A percentile compares a stretch with the other conserved stretches of the same genome.
phyloP scores from a whole-genome alignment of 2,888 invertebrate genomes.

The Microplitis manilae region DNA sequence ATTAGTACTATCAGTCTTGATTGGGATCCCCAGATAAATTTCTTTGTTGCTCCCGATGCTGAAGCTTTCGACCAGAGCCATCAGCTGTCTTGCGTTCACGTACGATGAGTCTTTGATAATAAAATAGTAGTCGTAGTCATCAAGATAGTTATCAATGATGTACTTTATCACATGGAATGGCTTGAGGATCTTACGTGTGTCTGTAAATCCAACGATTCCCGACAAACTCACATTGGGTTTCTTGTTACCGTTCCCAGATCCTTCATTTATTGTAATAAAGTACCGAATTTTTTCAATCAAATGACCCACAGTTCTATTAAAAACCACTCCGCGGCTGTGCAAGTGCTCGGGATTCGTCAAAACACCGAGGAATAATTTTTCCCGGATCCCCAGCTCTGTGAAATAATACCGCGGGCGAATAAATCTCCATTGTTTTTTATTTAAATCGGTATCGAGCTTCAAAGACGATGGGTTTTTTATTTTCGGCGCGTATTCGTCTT shows the following conservation, averaged over 20 bases:
- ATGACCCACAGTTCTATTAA: conserved; percentile 91
- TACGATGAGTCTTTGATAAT: conserved; percentile 89
- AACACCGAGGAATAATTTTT: conserved; percentile 90
- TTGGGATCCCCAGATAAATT: conserved; percentile 84
- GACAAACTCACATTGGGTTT: conserved; percentile 75
- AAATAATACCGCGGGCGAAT: conserved; percentile 93
- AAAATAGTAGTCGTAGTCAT: conserved; percentile 95
- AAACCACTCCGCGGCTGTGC: conserved; percentile 82
- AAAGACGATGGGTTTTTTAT: not conserved
- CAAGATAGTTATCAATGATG: conserved; percentile 88
- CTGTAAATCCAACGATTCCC: conserved; percentile 90
- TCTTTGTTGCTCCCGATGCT: conserved; percentile 83
- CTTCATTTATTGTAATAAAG: conserved; percentile 77
- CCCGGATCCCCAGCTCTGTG: conserved; percentile 93
- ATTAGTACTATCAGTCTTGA: conserved; percentile 73
- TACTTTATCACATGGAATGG: conserved; percentile 93
- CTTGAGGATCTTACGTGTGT: conserved; percentile 81
- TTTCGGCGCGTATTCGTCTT: not conserved
- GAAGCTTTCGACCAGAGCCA: conserved; percentile 81
- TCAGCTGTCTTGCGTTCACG: conserved; percentile 84
- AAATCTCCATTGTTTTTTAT: conserved; percentile 64
- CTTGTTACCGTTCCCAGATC: conserved; percentile 61
- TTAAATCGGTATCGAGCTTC: not conserved
- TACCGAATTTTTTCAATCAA: conserved; percentile 88
- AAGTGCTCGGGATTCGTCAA: conserved; percentile 84